These are phyloP conservation scores for Leptura quadrifasciata DNA, from an alignment of 2,888 invertebrate genomes.

Conservation along the genomic window DNA sequence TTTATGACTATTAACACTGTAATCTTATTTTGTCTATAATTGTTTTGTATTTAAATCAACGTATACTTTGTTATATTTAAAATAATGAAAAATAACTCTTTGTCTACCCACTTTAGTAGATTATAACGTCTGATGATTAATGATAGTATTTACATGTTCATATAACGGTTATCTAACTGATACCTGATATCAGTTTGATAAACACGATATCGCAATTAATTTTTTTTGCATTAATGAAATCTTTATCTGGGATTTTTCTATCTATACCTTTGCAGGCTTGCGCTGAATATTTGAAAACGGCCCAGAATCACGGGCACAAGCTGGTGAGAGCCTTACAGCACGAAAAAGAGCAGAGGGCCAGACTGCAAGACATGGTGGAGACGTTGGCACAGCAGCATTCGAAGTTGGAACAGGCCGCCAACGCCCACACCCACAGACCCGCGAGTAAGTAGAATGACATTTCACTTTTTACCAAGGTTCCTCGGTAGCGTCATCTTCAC, in stretches of 20 bases:
- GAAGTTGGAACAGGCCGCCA: constrained; percentile 93
- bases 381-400: constrained; percentile 98
- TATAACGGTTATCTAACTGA: not conserved
- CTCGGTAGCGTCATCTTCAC: not conserved
- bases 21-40: too few species aligned
- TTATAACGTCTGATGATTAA: not conserved
- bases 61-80: too few species aligned
- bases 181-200: not conserved
- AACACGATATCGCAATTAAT: not conserved
- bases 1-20: too few species aligned
- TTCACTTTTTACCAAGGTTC: constrained; percentile 12
- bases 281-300: constrained; percentile 92
- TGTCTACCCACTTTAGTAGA: too few species aligned
- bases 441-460: constrained; percentile 68
- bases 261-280: constrained; percentile 81
- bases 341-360: constrained; percentile 94
- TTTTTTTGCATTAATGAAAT: not conserved
- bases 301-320: constrained; percentile 92
- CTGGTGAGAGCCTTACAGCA: constrained; percentile 95
- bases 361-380: constrained; percentile 97
- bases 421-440: constrained; percentile 77
- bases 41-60: too few species aligned
- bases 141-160: not conserved
- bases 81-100: too few species aligned
- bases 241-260: not conserved